A percentile compares a stretch with the other conserved stretches of the same genome.
phyloP scores from a whole-genome alignment of 2,888 invertebrate species.

The Torymus auratus region DNA sequence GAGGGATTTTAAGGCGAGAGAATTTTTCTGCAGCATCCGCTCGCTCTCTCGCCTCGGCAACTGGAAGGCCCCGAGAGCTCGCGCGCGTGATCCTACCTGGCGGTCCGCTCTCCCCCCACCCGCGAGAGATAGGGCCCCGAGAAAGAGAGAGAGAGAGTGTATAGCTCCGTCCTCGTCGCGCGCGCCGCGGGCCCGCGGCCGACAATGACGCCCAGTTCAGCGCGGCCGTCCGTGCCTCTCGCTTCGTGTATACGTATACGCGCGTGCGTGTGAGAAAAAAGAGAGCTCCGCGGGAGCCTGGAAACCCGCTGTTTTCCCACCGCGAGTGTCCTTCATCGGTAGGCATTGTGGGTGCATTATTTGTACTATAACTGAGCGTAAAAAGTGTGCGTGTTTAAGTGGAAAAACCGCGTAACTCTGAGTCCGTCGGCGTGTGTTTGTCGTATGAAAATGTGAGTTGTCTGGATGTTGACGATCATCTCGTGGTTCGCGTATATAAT shows the following conservation, averaged over 20 bases:
- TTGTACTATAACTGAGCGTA: no score
- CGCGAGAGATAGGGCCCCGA: neutral
- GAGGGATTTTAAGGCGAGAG: conserved; percentile 64
- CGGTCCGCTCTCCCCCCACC: conserved; percentile 19
- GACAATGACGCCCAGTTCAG: conserved; percentile 75
- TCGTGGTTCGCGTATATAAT: no score
- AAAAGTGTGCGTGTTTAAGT: neutral
- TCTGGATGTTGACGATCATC: neutral
- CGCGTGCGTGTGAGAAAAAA: neutral
- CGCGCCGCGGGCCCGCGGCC: conserved; percentile 34
- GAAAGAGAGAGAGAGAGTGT: neutral
- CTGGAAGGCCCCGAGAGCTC: conserved; percentile 19
- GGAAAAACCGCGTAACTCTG: neutral
- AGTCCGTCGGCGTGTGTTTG: no score
- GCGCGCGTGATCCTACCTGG: conserved; percentile 14
- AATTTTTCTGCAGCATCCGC: conserved; percentile 71
- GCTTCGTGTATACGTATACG: conserved; percentile 25
- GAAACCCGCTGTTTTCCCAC: no score
- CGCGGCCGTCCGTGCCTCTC: conserved; percentile 67
- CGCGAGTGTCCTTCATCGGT: no score
- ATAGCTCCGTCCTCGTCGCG: conserved; percentile 8
- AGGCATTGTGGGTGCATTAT: no score
- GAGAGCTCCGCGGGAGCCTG: neutral
- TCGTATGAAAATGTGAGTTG: neutral
- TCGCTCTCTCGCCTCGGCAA: conserved; percentile 55